Base-by-base conservation (phyloP, 2,888 invertebrate species). In the Macrophya annulata region DNA sequence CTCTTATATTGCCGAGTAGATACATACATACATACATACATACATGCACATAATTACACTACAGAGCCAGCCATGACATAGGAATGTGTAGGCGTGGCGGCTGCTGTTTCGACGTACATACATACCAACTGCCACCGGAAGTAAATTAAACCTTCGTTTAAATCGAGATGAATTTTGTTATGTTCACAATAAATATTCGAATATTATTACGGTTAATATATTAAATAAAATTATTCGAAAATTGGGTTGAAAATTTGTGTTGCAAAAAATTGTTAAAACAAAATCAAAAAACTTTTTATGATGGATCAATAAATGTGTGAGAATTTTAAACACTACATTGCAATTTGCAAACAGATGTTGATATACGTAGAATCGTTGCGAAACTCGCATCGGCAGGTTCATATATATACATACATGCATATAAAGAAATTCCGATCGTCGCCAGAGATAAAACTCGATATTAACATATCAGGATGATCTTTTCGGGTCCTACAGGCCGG, bases 391-490 rank as follows among this genome's bases (percentile, higher is more conserved):
- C 62, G 59, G 51, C 25, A n/a, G 77, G 12, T 55, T 17, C 51
- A 31, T 37, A n/a, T 25, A 31, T 25, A 51, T 55, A 77, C 8
- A n/a, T 77, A 77, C 48, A 8, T 37, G 59, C 45, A 48, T 83
- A 48, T 83, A 68, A 48, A 83, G 48, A 83, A 83, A 83, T 83
- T 83, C 83, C 83, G 83, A 83, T 83, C 83, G 71, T 48, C 65
- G 25, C 21, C 68, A 15, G 37, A 83, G 83, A 83, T 83, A 83
- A 83, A 71, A 68, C 31, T 71, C n/a, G 21, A 25, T 51, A 83
- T 83, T 83, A 83, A 71, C 83, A 83, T 83, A 83, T 83, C 83
- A 68, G 45, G 71, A 83, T 43, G 68, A 83, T 83, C 83, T 83
- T 62, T 81, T 65, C 48, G 65, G 83, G 48, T 48, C 25, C 45